These are phyloP conservation scores for Trichogramma dendrolimi DNA, from an alignment of 2,888 invertebrate genomes.

Conservation along the genomic window DNA sequence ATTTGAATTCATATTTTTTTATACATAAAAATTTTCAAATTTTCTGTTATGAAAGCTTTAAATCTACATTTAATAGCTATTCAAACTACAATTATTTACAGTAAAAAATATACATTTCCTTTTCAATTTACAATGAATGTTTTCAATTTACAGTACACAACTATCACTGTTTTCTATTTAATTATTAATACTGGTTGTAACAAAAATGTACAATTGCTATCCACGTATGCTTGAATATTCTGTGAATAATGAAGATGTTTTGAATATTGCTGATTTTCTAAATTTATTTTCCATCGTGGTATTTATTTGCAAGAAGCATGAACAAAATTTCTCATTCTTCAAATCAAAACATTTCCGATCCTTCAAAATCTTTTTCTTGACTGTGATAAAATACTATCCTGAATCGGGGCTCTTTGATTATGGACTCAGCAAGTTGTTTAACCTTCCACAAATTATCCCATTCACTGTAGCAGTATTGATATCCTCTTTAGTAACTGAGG, in stretches of 20 bases:
- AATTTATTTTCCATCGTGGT: too few relatives aligned
- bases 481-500: conserved; percentile 58
- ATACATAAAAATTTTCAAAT: background rate
- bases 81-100: background rate
- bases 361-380: too few relatives aligned
- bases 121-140: too few relatives aligned
- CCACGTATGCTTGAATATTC: background rate
- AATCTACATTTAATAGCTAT: background rate
- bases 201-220: background rate
- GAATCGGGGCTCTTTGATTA: too few relatives aligned
- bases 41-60: conserved; percentile 4
- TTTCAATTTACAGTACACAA: background rate
- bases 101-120: background rate
- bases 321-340: too few relatives aligned
- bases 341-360: too few relatives aligned
- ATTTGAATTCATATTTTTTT: conserved; percentile 9
- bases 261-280: too few relatives aligned
- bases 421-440: background rate
- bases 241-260: too few relatives aligned
- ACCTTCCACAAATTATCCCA: background rate
- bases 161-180: background rate
- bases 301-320: too few relatives aligned
- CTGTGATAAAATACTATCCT: too few relatives aligned
- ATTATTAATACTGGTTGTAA: background rate
- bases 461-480: too few relatives aligned